Base-by-base conservation (phyloP, 2,888 invertebrate species). In the Stenoptilia bipunctidactyla region DNA sequence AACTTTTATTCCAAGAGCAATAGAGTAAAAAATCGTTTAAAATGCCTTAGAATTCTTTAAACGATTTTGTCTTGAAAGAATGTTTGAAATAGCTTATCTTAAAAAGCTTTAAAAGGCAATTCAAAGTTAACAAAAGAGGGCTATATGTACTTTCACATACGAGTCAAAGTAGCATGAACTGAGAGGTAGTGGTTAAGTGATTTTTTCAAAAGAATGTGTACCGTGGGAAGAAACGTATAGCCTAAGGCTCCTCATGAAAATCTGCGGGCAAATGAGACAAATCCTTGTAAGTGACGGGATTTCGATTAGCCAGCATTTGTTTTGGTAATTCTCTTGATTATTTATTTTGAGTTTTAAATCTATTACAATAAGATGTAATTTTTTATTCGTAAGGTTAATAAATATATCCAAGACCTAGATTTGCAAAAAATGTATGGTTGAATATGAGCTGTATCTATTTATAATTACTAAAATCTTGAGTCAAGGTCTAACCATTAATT, bases 161-260 rank as follows among this genome's bases (percentile, higher is more conserved):
- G n/a, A n/a, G n/a, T n/a, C n/a, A n/a, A n/a, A n/a, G n/a, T n/a
- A n/a, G n/a, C n/a, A n/a, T n/a, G n/a, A n/a, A n/a, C n/a, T n/a
- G n/a, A n/a, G n/a, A n/a, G n/a, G n/a, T n/a, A n/a, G n/a, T n/a
- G n/a, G n/a, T n/a, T n/a, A 15, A 43, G 15, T 45, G 20, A 41
- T 47, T 50, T 57, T 57, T 57, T 52, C 45, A 38, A 14, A 46
- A 47, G 52, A 52, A 77, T 76, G 51, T 55, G 53, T 51, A 57
- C 56, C 86, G 86, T 86, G 86, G 85, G 86, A 86, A 86, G 79
- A 79, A 71, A 73, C 79, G 84, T 77, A 75, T 86, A 83, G 82
- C 86, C 87, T 79, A 85, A 77, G 87, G 88, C 87, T 79, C 86
- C 85, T 86, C 65, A 61, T 67, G 68, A 66, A 56, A 63, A 64